These are phyloP conservation scores for Aldabrachelys gigantea DNA, from an alignment of 2,113 vertebrate species.

Conservation along the genomic window DNA sequence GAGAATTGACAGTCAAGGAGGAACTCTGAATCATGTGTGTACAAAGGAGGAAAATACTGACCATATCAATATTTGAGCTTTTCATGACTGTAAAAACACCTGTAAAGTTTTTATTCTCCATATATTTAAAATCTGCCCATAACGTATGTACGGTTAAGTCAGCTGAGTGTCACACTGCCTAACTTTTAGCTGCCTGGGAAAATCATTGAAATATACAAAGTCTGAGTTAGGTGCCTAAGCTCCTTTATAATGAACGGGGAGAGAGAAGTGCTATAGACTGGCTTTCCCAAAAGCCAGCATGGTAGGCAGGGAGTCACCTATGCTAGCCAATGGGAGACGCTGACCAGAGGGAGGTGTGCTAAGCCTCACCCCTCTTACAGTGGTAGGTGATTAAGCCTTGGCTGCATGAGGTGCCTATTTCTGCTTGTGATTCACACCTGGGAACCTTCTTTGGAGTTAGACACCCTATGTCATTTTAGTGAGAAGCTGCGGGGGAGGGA, in stretches of 20 bases:
- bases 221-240: neutral
- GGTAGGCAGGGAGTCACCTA: neutral
- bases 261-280: neutral
- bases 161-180: no score
- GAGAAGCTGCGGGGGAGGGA: neutral
- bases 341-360: neutral
- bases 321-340: neutral
- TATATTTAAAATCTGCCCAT: neutral
- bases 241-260: no score
- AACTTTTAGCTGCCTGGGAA: neutral
- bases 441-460: neutral
- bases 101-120: neutral
- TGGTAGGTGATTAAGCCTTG: neutral
- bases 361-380: neutral
- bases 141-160: neutral
- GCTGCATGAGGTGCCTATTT: neutral
- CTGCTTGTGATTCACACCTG: neutral
- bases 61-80: neutral
- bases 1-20: conserved; percentile 18
- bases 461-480: neutral
- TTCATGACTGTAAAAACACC: neutral
- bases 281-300: neutral
- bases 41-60: neutral
- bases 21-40: neutral
- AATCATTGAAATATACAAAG: neutral